Base-by-base conservation (phyloP, 1,140 invertebrate species). In the Listronotus bonariensis region DNA sequence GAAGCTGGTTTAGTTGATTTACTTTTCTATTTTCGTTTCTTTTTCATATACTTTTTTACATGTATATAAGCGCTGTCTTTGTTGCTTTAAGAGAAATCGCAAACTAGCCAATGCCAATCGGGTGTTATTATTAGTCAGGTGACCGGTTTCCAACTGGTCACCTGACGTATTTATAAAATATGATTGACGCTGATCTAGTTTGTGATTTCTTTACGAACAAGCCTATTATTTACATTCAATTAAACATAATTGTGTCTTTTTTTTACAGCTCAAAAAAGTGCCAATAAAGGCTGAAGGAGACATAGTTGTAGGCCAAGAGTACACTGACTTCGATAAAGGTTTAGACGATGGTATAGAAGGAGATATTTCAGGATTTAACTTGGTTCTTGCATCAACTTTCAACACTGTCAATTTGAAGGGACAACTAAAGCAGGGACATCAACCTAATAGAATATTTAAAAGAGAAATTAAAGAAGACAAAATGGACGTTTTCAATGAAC, bases 261-360 rank as follows among this genome's bases (percentile, higher is more conserved):
- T 32, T 46, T 76, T 75, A 62, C 56, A 77, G 72, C 55, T 79
- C 7, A 66, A 66, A 42, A 70, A 69, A 10, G 77, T 80, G 20
- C 73, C 80, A 54, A 81, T 88, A 62, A 83, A 86, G 0, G 78
- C 78, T 1, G 81, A 81, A 20, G 87, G 87, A 2, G 87, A 87
- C 57, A 76, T 88, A 4, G 86, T 87, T 6, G 75, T 89, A 7
- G 87, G 87, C 15, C 87, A 89, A 72, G 87, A 88, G 67, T 86
- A 84, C 65, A 84, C 84, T 6, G 84, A 87, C 70, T 83, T 84
- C 54, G 83, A 88, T 79, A 86, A 84, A 72, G 80, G 85, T 12
- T 72, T 83, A 18, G 83, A 85, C 46, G 87, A 85, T 41, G 87
- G 87, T 2, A 82, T 88, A 46, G 87, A 88, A 77, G 87, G 87